phyloP scores from a whole-genome alignment of 2,113 vertebrate species.

The Psephotus haematonotus region DNA sequence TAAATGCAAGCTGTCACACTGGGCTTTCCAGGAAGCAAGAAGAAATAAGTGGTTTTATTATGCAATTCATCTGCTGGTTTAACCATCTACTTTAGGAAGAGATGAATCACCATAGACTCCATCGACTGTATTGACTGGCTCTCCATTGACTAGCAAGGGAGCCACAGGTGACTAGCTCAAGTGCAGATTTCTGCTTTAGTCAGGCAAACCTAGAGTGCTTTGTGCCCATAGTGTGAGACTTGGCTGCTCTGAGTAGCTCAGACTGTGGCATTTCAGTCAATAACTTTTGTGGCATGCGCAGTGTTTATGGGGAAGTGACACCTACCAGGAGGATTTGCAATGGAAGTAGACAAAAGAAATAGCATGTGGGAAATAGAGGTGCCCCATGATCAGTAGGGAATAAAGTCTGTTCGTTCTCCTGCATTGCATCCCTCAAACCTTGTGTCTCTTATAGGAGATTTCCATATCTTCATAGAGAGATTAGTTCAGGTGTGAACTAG shows the following conservation, averaged over 20 bases:
- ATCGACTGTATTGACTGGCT: constrained; percentile 26
- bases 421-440: background rate
- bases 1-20: background rate
- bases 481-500: background rate
- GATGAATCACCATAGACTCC: background rate
- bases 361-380: background rate
- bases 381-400: background rate
- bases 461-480: background rate
- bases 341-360: background rate
- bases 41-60: background rate
- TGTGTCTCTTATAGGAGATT: background rate
- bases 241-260: constrained; percentile 13
- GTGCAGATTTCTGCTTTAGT: background rate
- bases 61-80: constrained; percentile 15
- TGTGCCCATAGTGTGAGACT: background rate
- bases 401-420: background rate
- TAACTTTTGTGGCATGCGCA: background rate
- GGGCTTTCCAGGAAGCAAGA: background rate
- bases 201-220: background rate
- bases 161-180: background rate
- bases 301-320: background rate
- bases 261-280: constrained; percentile 16
- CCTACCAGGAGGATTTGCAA: background rate
- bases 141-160: background rate
- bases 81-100: constrained; percentile 27